Evolutionary conservation across 2,113 vertebrate genomes (phyloP).

Genomic region (Coreoperca whiteheadi): DNA sequence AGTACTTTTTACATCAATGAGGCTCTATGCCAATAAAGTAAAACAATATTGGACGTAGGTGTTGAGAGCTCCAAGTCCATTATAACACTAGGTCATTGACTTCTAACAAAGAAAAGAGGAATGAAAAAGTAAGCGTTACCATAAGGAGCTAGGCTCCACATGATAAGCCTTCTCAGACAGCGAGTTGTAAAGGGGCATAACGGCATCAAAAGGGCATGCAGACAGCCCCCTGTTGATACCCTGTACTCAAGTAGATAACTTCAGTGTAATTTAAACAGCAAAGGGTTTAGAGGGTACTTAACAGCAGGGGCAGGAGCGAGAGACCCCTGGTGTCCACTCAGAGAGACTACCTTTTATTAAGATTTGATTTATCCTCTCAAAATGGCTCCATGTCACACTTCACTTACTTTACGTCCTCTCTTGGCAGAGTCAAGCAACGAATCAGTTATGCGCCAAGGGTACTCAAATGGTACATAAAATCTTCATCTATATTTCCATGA

Average conservation of each 20-base stretch:
- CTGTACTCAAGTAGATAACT: conserved; percentile 40
- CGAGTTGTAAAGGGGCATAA: conserved; percentile 51
- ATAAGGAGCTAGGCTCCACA: conserved; percentile 21
- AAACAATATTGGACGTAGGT: conserved; percentile 40
- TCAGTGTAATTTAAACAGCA: conserved; percentile 62
- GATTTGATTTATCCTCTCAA: conserved; percentile 77
- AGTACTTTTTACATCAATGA: conserved; percentile 56
- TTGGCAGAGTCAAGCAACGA: conserved; percentile 65
- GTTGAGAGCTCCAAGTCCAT: conserved; percentile 41
- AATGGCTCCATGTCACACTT: conserved; percentile 73
- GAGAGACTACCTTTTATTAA: conserved; percentile 59
- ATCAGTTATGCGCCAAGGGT: conserved; percentile 70
- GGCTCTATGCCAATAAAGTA: conserved; percentile 27
- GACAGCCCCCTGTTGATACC: conserved; percentile 39
- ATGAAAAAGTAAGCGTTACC: neutral
- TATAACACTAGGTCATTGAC: conserved; percentile 14
- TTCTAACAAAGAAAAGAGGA: neutral
- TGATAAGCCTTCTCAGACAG: conserved; percentile 34
- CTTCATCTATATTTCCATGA: conserved; percentile 72
- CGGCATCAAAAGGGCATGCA: conserved; percentile 41
- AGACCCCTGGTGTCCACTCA: conserved; percentile 61
- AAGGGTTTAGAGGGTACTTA: conserved; percentile 52
- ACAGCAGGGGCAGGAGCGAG: conserved; percentile 31
- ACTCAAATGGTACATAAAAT: conserved; percentile 79
- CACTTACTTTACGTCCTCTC: conserved; percentile 72